Base-by-base conservation (phyloP, 1,140 invertebrate species). In the Chironomus striatipennis region DNA sequence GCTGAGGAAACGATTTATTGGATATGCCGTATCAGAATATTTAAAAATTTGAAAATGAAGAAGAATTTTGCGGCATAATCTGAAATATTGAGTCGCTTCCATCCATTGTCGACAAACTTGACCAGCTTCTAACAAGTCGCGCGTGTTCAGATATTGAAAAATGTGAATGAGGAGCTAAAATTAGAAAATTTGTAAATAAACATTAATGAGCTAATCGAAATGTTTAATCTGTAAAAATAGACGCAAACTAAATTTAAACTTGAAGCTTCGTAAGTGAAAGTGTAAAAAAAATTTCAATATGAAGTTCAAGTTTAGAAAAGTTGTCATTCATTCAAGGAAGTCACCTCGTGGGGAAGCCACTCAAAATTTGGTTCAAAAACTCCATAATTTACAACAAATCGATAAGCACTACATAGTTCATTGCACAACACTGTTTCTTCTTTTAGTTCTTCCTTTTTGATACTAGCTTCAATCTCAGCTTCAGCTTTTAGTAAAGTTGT, bases 41-140 rank as follows among this genome's bases (percentile, higher is more conserved):
- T 70, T 70, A 10, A 70, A 70, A 10, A 70, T 70, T 70, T 70
- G 65, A 70, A 70, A 21, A 70, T 70, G 65, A 18, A 70, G 8
- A 20, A 70, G 65, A 20, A 70, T 21, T 70, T 70, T 70, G n/a
- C 17, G n/a, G 7, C 17, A 20, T 18, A 70, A 21, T 21, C 20
- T 18, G 18, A 70, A 70, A 21, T 70, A 70, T 70, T 70, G 65
- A 18, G 65, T 70, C 1, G 65, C 18, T 18, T 70, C 65, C n/a
- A 70, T 7, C 65, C 65, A 70, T 20, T 18, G 65, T 21, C 18
- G n/a, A 10, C 65, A 70, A 6, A 70, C 65, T 10, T 18, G 17
- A 18, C 17, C 65, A 18, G 20, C 65, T 20, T 15, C 18, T 9
- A 18, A 6, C 18, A 70, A 70, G 18, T 70, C 65, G 18, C 65